Evolutionary conservation across 2,797 vertebrate genomes (phyloP).

Genomic region (Urocyon cinereoargenteus): DNA sequence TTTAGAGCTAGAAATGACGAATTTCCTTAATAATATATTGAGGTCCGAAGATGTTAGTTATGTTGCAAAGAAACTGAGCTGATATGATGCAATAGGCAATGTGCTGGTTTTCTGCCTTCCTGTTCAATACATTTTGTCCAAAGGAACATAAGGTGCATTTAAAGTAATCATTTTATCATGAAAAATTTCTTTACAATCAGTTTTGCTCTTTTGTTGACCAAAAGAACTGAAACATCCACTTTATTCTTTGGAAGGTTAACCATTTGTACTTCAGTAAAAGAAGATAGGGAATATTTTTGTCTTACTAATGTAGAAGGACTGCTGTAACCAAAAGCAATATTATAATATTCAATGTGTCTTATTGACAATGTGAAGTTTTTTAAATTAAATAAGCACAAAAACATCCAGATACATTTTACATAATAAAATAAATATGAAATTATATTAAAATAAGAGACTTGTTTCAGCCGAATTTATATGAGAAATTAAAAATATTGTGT

Average conservation of each 20-base stretch:
- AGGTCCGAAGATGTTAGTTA: background rate
- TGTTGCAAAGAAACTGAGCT: background rate
- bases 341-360: background rate
- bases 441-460: slow-evolving; percentile 13
- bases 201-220: background rate
- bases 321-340: background rate
- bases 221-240: background rate
- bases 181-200: background rate
- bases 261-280: background rate
- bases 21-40: background rate
- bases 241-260: background rate
- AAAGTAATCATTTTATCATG: background rate
- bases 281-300: background rate
- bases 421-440: slow-evolving; percentile 43
- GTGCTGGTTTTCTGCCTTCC: background rate
- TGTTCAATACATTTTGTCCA: background rate
- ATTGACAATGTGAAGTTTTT: background rate
- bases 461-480: background rate
- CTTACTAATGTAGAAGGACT: background rate
- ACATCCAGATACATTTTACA: background rate
- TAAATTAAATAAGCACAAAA: background rate
- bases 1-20: background rate
- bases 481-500: slow-evolving; percentile 5
- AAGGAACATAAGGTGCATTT: background rate
- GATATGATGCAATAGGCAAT: no score